These are phyloP conservation scores for Mesorhabditis belari DNA, from an alignment of 2,888 invertebrate species.

Conservation along the genomic window DNA sequence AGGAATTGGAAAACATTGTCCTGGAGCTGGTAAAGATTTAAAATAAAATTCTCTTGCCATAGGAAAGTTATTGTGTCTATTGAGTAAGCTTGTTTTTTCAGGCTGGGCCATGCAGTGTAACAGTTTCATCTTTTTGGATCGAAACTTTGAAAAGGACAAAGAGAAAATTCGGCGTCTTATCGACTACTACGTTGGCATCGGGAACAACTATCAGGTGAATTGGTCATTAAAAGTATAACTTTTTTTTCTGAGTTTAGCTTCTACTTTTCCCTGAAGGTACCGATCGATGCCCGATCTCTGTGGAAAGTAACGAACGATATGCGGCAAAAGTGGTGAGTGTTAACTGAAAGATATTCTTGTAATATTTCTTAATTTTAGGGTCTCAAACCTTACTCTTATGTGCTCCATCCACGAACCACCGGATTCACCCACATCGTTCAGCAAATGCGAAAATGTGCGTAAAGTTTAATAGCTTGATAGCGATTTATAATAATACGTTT, in stretches of 20 bases:
- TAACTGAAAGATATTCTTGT: too few relatives aligned
- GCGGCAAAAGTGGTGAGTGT: conserved; percentile 60
- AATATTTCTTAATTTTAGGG: conserved; percentile 8
- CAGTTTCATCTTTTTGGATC: conserved; percentile 74
- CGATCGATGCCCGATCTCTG: conserved; percentile 69
- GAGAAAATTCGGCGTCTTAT: conserved; percentile 65
- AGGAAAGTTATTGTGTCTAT: neutral
- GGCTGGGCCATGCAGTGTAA: conserved; percentile 75
- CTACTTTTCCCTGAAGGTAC: conserved; percentile 81
- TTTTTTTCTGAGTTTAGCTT: conserved; percentile 59
- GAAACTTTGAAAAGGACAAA: conserved; percentile 74
- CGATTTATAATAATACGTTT: too few relatives aligned
- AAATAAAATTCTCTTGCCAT: too few relatives aligned
- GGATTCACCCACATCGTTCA: conserved; percentile 63
- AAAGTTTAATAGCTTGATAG: neutral
- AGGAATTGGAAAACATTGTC: conserved; percentile 44
- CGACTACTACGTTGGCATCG: conserved; percentile 68
- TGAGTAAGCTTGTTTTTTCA: neutral
- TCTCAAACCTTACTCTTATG: conserved; percentile 65
- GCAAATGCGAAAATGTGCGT: conserved; percentile 58
- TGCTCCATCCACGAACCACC: conserved; percentile 78
- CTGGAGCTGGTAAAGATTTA: conserved; percentile 39
- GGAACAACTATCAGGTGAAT: conserved; percentile 60
- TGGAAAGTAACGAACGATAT: conserved; percentile 67
- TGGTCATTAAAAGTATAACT: too few relatives aligned